Evolutionary conservation across 2,113 vertebrate species (phyloP), one percentile per base, ranked within the genome.

Genomic region (Halcyon senegalensis): DNA sequence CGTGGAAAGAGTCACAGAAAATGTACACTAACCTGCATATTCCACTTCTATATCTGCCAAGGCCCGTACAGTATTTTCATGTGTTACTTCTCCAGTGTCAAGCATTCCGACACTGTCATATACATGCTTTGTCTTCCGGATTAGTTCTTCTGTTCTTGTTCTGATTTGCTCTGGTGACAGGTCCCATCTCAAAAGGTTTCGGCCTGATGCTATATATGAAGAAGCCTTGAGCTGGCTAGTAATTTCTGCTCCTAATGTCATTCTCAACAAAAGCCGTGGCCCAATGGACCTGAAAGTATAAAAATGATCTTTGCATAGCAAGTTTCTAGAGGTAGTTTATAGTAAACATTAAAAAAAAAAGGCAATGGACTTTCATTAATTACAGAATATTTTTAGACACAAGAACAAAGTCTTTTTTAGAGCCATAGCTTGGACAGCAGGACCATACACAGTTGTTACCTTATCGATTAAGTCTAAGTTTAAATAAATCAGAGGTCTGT

Each of bases 31-130:
- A 99, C 99, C 98, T 89, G 98, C 96, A 60, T 99, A 99, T 62
- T 99, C 98, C 93, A 99, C 93, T 82, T 99, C 99, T 48, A 98
- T 96, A 72, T 98, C 94, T 68, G 99, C 99, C 89, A 99, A 91
- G 28, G 97, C 95, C 64, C 64, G 98, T 64, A 99, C 33, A 18
- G 99, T 99, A 96, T 99, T 99, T 87, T 99, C 98, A 1, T 98
- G 98, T 6, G 98, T 98, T 55, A 99, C 98, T 30, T 98, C 97
- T n/a, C 98, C 98, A 25, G 97, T n/a, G 69, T 97, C 95, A 79
- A 99, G 96, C 50, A 96, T 95, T 44, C 98, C 99, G 0, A 99
- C 94, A 4, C 87, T 73, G 88, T 99, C 99, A 4, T 99, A 99
- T 16, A 98, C 98, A 59, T 97, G 95, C 62, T 98, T 98, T 37